Conservation (phyloP, 2,888 invertebrate species). For the Vanessa cardui region DNA sequence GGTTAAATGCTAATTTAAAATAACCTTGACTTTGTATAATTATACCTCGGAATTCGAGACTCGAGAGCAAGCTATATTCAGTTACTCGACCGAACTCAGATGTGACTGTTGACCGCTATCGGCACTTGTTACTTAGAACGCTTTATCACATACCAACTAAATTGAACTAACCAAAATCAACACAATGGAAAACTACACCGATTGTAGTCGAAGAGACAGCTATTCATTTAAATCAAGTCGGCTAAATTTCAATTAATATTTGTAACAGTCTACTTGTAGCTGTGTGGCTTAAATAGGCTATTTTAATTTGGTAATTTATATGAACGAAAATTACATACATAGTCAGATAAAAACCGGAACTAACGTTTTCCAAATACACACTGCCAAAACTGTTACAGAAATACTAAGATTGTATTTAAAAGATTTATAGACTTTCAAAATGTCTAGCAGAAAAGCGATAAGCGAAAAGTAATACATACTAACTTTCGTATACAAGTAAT, state of each 20-base stretch:
- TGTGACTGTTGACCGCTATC: neutral
- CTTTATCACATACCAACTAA: constrained; percentile 6
- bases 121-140: neutral
- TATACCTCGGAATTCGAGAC: neutral
- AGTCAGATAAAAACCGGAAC: too few relatives aligned
- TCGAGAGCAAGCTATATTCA: neutral
- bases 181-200: constrained; percentile 5
- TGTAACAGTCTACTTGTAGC: neutral
- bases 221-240: neutral
- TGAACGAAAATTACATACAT: too few relatives aligned
- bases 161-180: constrained; percentile 7
- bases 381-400: too few relatives aligned
- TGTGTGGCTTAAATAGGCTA: too few relatives aligned
- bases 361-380: too few relatives aligned
- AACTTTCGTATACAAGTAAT: too few relatives aligned
- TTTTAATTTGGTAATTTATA: too few relatives aligned
- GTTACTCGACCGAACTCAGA: neutral
- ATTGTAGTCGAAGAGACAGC: constrained; percentile 5
- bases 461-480: too few relatives aligned
- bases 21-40: constrained; percentile 26
- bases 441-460: too few relatives aligned
- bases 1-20: constrained; percentile 8
- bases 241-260: neutral
- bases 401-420: too few relatives aligned
- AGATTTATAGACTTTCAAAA: too few relatives aligned